Evolutionary conservation across 2,113 vertebrate species (phyloP).

Genomic region (Scopus umbretta): DNA sequence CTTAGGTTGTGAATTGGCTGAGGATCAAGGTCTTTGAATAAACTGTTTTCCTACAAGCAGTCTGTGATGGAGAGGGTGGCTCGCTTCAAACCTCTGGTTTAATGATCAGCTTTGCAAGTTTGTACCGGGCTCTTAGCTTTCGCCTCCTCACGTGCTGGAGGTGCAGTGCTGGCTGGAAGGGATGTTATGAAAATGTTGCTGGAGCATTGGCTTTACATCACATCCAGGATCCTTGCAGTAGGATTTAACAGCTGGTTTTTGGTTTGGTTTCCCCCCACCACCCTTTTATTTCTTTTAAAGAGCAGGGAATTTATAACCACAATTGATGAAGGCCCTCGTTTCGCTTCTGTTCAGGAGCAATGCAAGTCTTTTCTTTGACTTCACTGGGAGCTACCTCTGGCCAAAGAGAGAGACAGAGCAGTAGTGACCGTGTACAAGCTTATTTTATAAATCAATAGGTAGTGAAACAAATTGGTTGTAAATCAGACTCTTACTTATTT

Average conservation of each 20-base stretch:
- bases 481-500: background rate
- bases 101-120: background rate
- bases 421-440: background rate
- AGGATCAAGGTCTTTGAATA: background rate
- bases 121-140: background rate
- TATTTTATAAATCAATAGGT: constrained; percentile 34
- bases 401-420: background rate
- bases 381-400: background rate
- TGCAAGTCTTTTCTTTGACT: background rate
- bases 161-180: background rate
- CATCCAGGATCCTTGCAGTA: background rate
- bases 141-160: background rate
- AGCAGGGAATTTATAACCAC: background rate
- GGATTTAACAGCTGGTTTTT: background rate
- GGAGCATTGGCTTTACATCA: background rate
- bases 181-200: background rate
- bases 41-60: background rate
- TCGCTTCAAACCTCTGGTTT: background rate
- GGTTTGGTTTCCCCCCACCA: too few species aligned
- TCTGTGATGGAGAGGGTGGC: background rate
- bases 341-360: background rate
- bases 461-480: constrained; percentile 35
- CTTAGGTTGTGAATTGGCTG: background rate
- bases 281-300: background rate
- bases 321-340: background rate